phyloP scores from a whole-genome alignment of 2,797 vertebrate species.

The Semotilus atromaculatus region DNA sequence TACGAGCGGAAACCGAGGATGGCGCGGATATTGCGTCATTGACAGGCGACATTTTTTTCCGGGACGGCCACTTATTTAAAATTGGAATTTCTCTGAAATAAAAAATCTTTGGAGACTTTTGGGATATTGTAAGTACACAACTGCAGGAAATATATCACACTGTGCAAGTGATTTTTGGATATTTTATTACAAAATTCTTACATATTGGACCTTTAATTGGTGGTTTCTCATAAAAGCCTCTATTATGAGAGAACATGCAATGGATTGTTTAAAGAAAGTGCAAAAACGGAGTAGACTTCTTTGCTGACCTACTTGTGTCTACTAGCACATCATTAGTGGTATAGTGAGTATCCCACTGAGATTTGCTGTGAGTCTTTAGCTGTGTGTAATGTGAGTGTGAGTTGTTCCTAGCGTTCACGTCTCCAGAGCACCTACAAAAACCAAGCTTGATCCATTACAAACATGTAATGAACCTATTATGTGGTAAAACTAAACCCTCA shows the following conservation, averaged over 20 bases:
- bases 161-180: too few relatives aligned
- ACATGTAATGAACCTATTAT: conserved; percentile 31
- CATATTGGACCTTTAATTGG: too few relatives aligned
- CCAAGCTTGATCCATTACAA: conserved; percentile 26
- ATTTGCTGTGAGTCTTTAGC: conserved; percentile 27
- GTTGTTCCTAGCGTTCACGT: conserved; percentile 23
- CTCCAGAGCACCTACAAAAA: conserved; percentile 26
- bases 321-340: conserved; percentile 42
- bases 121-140: too few relatives aligned
- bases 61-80: too few relatives aligned
- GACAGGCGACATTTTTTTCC: too few relatives aligned
- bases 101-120: too few relatives aligned
- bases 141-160: too few relatives aligned
- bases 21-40: too few relatives aligned
- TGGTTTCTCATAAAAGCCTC: background rate
- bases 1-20: too few relatives aligned
- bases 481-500: conserved; percentile 22
- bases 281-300: background rate
- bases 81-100: too few relatives aligned
- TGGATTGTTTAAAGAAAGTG: conserved; percentile 2
- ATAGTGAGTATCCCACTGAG: conserved; percentile 28
- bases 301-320: conserved; percentile 27
- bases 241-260: background rate
- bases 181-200: too few relatives aligned
- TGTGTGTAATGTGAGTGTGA: conserved; percentile 17